These are phyloP conservation scores for Noturus placidus DNA, from an alignment of 2,113 vertebrate genomes.

Conservation along the genomic window DNA sequence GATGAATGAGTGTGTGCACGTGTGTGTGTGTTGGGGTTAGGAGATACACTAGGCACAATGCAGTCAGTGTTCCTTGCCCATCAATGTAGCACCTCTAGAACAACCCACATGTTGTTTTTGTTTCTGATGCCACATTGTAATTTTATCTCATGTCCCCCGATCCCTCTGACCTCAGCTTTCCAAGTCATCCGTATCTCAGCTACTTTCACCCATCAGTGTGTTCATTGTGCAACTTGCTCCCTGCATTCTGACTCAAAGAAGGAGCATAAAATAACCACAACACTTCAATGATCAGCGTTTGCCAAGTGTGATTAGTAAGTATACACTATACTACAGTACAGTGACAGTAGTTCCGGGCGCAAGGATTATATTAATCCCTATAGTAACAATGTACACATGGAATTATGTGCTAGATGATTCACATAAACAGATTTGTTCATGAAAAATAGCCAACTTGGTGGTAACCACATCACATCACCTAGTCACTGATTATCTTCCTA, in stretches of 20 bases:
- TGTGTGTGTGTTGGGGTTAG: not conserved
- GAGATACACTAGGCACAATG: not conserved
- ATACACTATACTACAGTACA: not conserved
- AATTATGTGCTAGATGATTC: not conserved
- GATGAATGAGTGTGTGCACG: too few species aligned
- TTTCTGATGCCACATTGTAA: conserved; percentile 3
- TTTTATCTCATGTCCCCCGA: conserved; percentile 10
- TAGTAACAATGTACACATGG: not conserved
- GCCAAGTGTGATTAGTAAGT: not conserved
- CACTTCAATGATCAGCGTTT: not conserved
- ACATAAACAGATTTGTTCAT: not conserved
- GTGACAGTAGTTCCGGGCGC: not conserved
- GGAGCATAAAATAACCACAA: not conserved
- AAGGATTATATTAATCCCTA: not conserved
- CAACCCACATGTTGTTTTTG: not conserved
- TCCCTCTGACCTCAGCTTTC: conserved; percentile 13
- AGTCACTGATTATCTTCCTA: not conserved
- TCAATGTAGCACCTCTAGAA: conserved; percentile 16
- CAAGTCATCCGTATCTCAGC: conserved; percentile 6
- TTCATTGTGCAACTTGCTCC: not conserved
- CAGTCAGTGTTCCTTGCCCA: not conserved
- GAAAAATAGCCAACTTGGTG: not conserved
- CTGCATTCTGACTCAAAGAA: not conserved
- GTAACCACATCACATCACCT: not conserved
- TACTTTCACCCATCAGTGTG: conserved; percentile 5